Conservation (phyloP, 2,113 vertebrate genomes). For the Cololabis saira region DNA sequence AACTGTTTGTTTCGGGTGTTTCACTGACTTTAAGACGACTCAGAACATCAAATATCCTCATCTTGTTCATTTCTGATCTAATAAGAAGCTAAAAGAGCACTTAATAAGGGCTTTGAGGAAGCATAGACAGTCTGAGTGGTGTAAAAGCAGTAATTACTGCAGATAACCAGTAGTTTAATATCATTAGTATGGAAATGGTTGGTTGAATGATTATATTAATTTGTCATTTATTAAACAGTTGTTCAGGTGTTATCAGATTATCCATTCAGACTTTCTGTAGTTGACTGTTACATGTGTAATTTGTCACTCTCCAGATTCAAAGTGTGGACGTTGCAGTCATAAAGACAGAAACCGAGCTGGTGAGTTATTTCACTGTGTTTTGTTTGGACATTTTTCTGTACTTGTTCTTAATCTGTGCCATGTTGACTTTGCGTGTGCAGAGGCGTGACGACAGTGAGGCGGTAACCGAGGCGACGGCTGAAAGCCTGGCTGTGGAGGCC, state of each 20-base stretch:
- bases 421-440: conserved; percentile 49
- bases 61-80: too few species aligned
- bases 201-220: too few species aligned
- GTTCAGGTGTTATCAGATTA: too few species aligned
- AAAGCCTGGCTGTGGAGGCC: not conserved
- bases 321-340: not conserved
- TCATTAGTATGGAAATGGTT: too few species aligned
- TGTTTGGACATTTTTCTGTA: conserved; percentile 19
- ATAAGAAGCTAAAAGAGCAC: too few species aligned
- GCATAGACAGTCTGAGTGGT: too few species aligned
- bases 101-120: too few species aligned
- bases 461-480: conserved; percentile 12
- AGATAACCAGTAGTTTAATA: too few species aligned
- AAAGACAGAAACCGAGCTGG: conserved; percentile 44
- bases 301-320: conserved; percentile 17
- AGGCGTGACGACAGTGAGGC: conserved; percentile 37
- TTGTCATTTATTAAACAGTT: too few species aligned
- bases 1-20: not conserved
- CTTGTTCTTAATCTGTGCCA: conserved; percentile 12
- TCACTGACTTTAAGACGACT: too few species aligned
- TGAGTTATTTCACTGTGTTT: conserved; percentile 3
- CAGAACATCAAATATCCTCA: too few species aligned
- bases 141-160: too few species aligned
- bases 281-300: conserved; percentile 5
- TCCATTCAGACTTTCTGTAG: not conserved